Conservation (phyloP, 2,888 invertebrate genomes). For the Clistopyga incitator region DNA sequence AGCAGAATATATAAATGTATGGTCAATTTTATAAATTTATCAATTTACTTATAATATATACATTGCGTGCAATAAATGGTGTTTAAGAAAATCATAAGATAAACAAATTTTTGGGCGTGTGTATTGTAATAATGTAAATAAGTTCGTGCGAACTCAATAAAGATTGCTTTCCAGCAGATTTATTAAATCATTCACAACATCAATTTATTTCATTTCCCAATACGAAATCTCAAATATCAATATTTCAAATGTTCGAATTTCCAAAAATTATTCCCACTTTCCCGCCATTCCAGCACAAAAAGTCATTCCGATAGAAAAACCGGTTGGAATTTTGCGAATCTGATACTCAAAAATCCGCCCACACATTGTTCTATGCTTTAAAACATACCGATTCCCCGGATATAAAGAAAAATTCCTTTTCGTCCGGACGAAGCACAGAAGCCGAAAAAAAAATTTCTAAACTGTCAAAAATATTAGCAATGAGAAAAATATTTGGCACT, state of each 20-base stretch:
- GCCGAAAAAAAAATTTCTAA: too few relatives aligned
- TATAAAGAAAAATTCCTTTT: too few relatives aligned
- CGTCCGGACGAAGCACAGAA: too few relatives aligned
- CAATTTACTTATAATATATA: conserved; percentile 57
- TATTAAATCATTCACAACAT: not conserved
- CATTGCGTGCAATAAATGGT: conserved; percentile 66
- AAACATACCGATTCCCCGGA: too few relatives aligned
- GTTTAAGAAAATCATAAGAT: conserved; percentile 40
- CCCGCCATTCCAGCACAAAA: too few relatives aligned
- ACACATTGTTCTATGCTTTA: too few relatives aligned
- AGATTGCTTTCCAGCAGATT: conserved; percentile 18
- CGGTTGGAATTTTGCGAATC: too few relatives aligned
- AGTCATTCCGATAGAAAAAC: too few relatives aligned
- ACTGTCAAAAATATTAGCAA: too few relatives aligned
- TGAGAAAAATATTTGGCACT: not conserved
- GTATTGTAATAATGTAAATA: conserved; percentile 22
- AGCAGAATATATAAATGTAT: conserved; percentile 57
- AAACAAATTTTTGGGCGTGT: conserved; percentile 14
- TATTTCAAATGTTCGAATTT: too few relatives aligned
- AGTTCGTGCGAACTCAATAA: conserved; percentile 7
- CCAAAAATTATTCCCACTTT: too few relatives aligned
- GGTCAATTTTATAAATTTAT: conserved; percentile 68
- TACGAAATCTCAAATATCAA: not conserved
- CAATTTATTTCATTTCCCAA: not conserved
- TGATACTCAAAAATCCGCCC: too few relatives aligned